phyloP scores from a whole-genome alignment of 2,113 vertebrate genomes.

The Ginglymostoma cirratum region DNA sequence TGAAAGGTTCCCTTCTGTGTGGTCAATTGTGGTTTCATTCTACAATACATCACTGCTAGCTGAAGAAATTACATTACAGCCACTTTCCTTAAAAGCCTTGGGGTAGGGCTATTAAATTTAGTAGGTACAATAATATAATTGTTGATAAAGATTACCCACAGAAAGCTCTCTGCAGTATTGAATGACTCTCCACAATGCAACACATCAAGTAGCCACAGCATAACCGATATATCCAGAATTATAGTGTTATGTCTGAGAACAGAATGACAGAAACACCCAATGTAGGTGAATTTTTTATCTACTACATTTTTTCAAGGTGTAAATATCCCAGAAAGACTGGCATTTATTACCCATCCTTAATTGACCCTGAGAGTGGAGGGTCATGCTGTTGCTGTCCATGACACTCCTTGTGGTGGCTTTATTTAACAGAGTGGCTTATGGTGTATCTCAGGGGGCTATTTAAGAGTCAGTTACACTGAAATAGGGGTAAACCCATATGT shows the following conservation, averaged over 20 bases:
- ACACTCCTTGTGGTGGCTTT: neutral
- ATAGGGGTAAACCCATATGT: neutral
- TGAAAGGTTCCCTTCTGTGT: neutral
- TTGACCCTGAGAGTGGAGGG: neutral
- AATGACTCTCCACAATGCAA: neutral
- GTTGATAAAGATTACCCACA: neutral
- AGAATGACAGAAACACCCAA: neutral
- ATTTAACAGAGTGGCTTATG: neutral
- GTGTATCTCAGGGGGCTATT: neutral
- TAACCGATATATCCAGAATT: neutral
- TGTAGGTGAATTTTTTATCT: neutral
- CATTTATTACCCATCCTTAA: neutral
- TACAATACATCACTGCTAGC: neutral
- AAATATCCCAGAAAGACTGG: too few relatives aligned
- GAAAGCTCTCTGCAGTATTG: neutral
- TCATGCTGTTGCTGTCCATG: neutral
- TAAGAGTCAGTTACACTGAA: neutral
- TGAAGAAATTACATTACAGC: neutral
- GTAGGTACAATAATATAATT: neutral
- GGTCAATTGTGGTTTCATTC: neutral
- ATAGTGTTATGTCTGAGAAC: neutral
- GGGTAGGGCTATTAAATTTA: neutral
- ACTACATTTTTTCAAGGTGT: neutral
- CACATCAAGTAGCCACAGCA: neutral
- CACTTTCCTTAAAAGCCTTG: neutral